Evolutionary conservation across 2,113 vertebrate species (phyloP), one percentile per base, ranked within the genome.

Genomic region (Cnemophilus loriae): DNA sequence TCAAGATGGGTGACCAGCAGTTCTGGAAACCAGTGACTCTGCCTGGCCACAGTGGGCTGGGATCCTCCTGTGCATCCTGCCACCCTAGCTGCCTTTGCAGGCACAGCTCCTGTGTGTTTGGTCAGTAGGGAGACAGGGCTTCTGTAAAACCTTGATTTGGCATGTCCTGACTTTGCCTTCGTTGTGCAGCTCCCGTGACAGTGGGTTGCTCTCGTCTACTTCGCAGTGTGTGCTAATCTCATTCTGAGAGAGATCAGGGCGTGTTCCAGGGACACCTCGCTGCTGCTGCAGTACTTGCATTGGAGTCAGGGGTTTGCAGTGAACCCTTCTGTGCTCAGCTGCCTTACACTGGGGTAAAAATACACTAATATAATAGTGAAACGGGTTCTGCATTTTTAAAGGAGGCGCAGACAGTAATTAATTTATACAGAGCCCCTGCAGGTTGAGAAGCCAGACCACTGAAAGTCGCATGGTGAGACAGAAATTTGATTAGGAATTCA

Each of bases 401-500:
- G 76, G 44, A 67, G 55, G 17, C 11, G 2, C 55, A 55, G 57
- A n/a, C 5, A 4, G 37, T 79, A 74, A 94, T 89, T 90, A 82
- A 76, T 91, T 92, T 87, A 88, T 56, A 28, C 41, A 80, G 84
- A 56, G 18, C 20, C 65, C 71, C 50, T 89, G 84, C 65, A 79
- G 70, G 30, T 4, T n/a, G 75, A 33, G 67, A 69, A 85, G 78
- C 61, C 1, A 3, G 87, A 49, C 67, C 63, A 59, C 27, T 49
- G 70, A 13, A 89, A 80, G 61, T 59, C 1, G 0, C 35, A 3
- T 6, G 39, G 77, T 61, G 89, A 61, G 74, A 17, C 41, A 63
- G 53, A 79, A 87, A 69, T 55, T 57, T 32, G 67, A 41, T 90
- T 22, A 83, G 50, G 63, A 65, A 80, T 93, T 90, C 1, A 1